Evolutionary conservation across 2,888 invertebrate species (phyloP).

Genomic region (Synergus umbraculus): DNA sequence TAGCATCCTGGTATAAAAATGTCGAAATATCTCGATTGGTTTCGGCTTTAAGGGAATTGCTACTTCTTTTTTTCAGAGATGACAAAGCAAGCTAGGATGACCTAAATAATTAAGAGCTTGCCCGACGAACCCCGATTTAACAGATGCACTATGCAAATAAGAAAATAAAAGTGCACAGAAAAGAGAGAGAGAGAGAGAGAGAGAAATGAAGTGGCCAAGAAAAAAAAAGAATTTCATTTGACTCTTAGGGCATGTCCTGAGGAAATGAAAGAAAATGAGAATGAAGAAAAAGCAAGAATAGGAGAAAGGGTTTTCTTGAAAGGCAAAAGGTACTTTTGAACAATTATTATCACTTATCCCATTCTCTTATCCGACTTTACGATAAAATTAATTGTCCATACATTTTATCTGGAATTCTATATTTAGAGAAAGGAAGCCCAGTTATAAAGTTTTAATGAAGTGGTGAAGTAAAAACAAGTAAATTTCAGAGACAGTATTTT

Average conservation of each 20-base stretch:
- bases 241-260: background rate
- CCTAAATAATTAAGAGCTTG: constrained; percentile 60
- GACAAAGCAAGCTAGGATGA: constrained; percentile 44
- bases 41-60: background rate
- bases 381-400: background rate
- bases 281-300: background rate
- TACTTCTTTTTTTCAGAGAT: background rate
- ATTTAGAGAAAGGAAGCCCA: background rate
- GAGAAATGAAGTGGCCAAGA: background rate
- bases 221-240: background rate
- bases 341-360: constrained; percentile 7
- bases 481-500: background rate
- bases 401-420: no score
- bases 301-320: background rate
- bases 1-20: background rate
- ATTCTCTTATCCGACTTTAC: background rate
- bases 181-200: background rate
- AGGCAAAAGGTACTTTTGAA: background rate
- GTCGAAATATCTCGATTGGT: background rate
- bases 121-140: constrained; percentile 55
- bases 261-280: constrained; percentile 18
- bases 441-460: constrained; percentile 27
- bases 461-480: background rate
- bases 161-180: constrained; percentile 49
- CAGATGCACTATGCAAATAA: constrained; percentile 55